Evolutionary conservation across 2,888 invertebrate genomes (phyloP).

Genomic region (Zele albiditarsus): DNA sequence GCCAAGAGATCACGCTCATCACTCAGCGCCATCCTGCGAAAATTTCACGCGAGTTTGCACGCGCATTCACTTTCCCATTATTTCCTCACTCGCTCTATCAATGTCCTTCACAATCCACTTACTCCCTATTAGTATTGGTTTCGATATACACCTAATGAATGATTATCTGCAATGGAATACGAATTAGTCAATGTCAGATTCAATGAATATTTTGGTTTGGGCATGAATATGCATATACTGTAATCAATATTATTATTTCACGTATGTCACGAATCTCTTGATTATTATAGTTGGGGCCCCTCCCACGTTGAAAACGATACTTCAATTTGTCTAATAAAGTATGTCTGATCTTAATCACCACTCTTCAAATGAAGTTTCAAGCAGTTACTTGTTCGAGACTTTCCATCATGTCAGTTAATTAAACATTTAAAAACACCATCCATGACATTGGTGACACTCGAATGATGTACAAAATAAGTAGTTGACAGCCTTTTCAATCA

Average conservation of each 20-base stretch:
- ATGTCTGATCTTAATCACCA: no score
- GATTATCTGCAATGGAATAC: background rate
- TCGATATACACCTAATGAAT: background rate
- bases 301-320: no score
- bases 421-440: no score
- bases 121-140: background rate
- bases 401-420: no score
- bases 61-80: background rate
- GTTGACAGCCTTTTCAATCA: no score
- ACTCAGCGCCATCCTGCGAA: background rate
- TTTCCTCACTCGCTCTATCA: background rate
- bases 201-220: background rate
- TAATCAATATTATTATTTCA: background rate
- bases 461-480: no score
- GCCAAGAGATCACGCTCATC: constrained; percentile 2
- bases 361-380: no score
- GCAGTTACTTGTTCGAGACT: no score
- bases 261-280: background rate
- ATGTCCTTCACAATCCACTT: background rate
- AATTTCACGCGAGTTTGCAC: background rate
- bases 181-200: background rate
- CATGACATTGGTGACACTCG: no score
- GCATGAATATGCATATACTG: background rate
- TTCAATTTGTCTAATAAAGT: no score
- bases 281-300: background rate